These are phyloP conservation scores for Bos javanicus DNA, from an alignment of 2,113 vertebrate genomes.

Conservation along the genomic window DNA sequence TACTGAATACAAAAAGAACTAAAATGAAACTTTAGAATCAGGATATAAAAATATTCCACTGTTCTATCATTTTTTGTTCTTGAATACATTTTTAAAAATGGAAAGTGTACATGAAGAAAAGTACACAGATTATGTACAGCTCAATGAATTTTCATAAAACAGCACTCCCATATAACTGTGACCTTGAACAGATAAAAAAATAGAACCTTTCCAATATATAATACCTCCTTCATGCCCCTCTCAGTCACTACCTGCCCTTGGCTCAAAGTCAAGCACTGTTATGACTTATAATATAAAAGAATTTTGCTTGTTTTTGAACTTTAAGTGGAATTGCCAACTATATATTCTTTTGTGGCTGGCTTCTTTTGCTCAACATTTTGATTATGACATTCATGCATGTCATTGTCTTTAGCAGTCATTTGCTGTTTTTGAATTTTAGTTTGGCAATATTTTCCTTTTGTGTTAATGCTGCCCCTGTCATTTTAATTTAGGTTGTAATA, in stretches of 20 bases:
- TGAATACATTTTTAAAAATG: neutral
- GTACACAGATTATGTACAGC: neutral
- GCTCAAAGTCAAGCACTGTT: neutral
- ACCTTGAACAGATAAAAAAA: neutral
- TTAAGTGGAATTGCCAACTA: neutral
- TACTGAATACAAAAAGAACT: neutral
- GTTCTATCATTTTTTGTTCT: neutral
- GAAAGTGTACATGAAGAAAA: neutral
- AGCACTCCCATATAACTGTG: neutral
- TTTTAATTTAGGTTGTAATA: constrained; percentile 8
- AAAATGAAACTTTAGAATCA: constrained; percentile 31
- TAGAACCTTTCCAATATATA: neutral
- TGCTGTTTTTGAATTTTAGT: neutral
- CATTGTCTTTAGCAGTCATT: neutral
- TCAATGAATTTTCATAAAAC: constrained; percentile 6
- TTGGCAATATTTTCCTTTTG: neutral
- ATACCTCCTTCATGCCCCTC: neutral
- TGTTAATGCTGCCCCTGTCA: neutral
- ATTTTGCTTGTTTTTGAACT: constrained; percentile 4
- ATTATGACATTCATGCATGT: neutral
- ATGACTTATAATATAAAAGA: neutral
- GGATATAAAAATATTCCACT: constrained; percentile 22
- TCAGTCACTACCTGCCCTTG: neutral
- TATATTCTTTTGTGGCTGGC: neutral
- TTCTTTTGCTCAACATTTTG: neutral